phyloP scores from a whole-genome alignment of 2,113 vertebrate genomes.

The Pampusana beccarii region DNA sequence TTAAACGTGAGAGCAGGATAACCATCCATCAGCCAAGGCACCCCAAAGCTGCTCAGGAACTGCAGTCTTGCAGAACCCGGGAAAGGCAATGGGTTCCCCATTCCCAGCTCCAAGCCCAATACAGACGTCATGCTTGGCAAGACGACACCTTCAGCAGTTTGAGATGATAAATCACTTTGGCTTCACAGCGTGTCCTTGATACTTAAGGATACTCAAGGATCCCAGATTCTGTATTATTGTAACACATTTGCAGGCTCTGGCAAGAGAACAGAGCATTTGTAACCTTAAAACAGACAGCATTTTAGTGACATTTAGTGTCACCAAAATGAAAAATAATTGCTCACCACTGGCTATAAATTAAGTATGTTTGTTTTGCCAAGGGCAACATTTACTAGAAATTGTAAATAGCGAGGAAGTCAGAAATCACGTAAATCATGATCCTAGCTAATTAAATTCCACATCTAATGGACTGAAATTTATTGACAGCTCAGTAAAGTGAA shows the following conservation, averaged over 20 bases:
- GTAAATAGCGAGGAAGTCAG: conserved; percentile 64
- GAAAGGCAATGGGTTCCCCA: not conserved
- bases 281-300: conserved; percentile 25
- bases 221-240: not conserved
- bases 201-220: not conserved
- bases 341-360: conserved; percentile 58
- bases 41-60: not conserved
- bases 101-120: not conserved
- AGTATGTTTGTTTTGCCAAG: conserved; percentile 63
- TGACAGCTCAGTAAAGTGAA: conserved; percentile 72
- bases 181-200: not conserved
- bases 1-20: not conserved
- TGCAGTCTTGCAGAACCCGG: not conserved
- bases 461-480: conserved; percentile 74
- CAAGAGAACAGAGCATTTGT: not conserved
- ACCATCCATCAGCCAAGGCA: not conserved
- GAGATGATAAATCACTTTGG: not conserved
- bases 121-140: not conserved
- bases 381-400: conserved; percentile 65
- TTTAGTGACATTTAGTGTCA: conserved; percentile 28
- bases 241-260: not conserved
- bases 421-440: conserved; percentile 70
- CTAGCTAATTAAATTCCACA: conserved; percentile 72
- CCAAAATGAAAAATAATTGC: conserved; percentile 63
- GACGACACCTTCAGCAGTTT: not conserved